Evolutionary conservation across 2,888 invertebrate species (phyloP), one percentile per base, ranked within the genome.

Genomic region (Danaus chrysippus): DNA sequence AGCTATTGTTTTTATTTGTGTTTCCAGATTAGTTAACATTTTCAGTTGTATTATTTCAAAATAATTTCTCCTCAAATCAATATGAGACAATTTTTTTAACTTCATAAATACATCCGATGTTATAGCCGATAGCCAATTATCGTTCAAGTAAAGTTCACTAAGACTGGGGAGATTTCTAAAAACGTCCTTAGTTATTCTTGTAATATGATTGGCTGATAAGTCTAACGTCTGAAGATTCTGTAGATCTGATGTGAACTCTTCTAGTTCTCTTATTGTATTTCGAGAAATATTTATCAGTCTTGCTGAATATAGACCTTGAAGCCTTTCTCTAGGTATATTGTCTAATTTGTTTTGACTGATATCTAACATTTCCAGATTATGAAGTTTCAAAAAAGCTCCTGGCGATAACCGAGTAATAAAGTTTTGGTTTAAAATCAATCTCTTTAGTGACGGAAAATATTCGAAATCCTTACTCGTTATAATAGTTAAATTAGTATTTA

Each of bases 391-490:
- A 79, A 98, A 97, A 58, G 97, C 96, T 49, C 96, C 95, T 0
- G 97, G 96, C 1, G 96, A 96, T 65, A 98, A 93, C 66, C 95
- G 91, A 13, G 94, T 93, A 68, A 97, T 95, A 64, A 93, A 91
- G 83, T 97, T 97, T 71, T 92, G 93, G 46, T 93, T 92, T 71
- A 97, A 84, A 76, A 94, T 94, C 61, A 97, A 91, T 75, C 94
- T 95, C 76, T 95, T 93, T 43, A 97, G 86, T 0, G 94, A 93
- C 17, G 96, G 95, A 75, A 96, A 97, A 43, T 95, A 94, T 75
- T 96, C 95, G 75, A 97, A 97, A 76, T 97, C 97, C 77, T 95
- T 95, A 70, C 95, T 95, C 0, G 96, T 96, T 56, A 97, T 93
- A 68, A 96, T 95, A 17, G 94, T 95, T 58, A 97, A 90, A 79